A percentile compares a stretch with the other conserved stretches of the same genome.
Evolutionary conservation across 2,888 invertebrate genomes (phyloP).

Genomic region (Actias luna): DNA sequence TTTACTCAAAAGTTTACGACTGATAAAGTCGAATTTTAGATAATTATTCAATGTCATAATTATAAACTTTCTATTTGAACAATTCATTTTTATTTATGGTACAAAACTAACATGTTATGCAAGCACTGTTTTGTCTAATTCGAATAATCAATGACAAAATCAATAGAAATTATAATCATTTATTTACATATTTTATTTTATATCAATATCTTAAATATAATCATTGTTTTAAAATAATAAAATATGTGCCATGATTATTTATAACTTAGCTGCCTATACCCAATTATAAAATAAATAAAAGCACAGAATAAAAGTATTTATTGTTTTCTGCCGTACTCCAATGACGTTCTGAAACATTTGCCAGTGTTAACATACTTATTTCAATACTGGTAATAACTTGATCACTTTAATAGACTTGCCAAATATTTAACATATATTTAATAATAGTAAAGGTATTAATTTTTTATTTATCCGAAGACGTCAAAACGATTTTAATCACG

Average conservation of each 20-base stretch:
- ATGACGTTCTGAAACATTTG: background rate
- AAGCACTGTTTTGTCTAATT: constrained; percentile 38
- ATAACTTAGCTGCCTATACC: background rate
- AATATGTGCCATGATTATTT: background rate
- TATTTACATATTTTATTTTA: background rate
- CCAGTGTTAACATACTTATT: background rate
- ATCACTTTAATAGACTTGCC: no score
- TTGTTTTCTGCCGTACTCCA: background rate
- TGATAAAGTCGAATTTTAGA: constrained; percentile 52
- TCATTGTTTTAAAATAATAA: background rate
- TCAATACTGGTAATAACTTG: background rate
- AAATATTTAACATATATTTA: no score
- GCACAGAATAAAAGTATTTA: background rate
- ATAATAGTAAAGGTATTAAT: no score
- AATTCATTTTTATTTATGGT: constrained; percentile 59
- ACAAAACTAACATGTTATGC: constrained; percentile 55
- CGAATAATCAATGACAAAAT: background rate
- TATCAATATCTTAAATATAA: background rate
- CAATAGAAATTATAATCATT: background rate
- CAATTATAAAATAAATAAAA: background rate
- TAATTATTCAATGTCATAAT: constrained; percentile 51
- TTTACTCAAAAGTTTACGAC: constrained; percentile 44
- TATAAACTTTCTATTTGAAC: constrained; percentile 50
- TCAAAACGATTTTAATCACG: no score
- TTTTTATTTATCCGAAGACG: no score